Evolutionary conservation across 2,113 vertebrate genomes (phyloP).

Genomic region (Halichoerus grypus): DNA sequence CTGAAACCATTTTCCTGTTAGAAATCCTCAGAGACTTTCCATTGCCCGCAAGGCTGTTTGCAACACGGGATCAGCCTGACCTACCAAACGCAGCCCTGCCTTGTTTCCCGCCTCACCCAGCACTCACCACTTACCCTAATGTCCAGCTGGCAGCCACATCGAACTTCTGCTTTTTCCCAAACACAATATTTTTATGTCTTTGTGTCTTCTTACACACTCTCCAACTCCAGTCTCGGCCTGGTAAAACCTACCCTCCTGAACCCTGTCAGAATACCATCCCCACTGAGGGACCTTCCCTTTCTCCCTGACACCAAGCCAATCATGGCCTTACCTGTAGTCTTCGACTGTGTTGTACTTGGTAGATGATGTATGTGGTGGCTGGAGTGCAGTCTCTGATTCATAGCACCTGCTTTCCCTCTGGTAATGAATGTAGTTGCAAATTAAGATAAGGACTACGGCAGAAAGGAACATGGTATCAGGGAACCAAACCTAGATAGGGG

Average conservation of each 20-base stretch:
- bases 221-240: too few relatives aligned
- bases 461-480: background rate
- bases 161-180: background rate
- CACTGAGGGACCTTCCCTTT: background rate
- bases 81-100: background rate
- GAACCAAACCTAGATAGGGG: background rate
- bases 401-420: background rate
- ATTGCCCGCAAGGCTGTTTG: background rate
- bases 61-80: background rate
- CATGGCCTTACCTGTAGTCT: background rate
- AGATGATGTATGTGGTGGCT: fast-evolving
- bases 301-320: background rate
- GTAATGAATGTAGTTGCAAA: background rate
- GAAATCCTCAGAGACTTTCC: background rate
- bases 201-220: background rate
- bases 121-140: fast-evolving
- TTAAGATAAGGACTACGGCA: background rate
- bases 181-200: background rate
- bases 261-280: background rate
- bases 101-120: background rate
- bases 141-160: background rate
- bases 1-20: background rate
- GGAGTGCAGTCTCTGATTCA: background rate
- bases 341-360: background rate
- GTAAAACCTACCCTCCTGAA: background rate